A percentile compares a stretch with the other conserved stretches of the same genome.
These are phyloP conservation scores for Vidua macroura DNA, from an alignment of 2,113 vertebrate species.

Conservation along the genomic window DNA sequence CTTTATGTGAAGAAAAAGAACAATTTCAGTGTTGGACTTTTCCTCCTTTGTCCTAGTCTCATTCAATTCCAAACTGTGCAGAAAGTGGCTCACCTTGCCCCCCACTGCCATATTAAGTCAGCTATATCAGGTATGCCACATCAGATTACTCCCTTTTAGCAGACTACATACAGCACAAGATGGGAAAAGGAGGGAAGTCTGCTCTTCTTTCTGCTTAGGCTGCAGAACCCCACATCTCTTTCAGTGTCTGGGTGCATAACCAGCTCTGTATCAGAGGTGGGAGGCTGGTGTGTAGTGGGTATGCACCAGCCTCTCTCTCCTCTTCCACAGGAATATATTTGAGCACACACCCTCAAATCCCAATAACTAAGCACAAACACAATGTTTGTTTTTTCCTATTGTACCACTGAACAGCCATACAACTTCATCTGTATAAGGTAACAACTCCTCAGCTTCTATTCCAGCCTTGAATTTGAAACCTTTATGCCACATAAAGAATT, in stretches of 20 bases:
- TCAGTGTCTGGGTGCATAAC: not conserved
- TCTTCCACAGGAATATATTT: not conserved
- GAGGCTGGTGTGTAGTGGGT: not conserved
- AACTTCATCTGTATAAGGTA: not conserved
- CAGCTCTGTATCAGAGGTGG: not conserved
- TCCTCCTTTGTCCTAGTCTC: not conserved
- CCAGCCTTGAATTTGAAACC: not conserved
- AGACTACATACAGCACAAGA: not conserved
- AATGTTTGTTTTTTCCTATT: not conserved
- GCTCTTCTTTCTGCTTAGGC: not conserved
- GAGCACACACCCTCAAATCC: not conserved
- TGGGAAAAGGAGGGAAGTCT: not conserved
- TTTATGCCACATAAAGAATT: not conserved
- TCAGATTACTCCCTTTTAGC: not conserved
- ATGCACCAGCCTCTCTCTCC: not conserved
- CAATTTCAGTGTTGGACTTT: not conserved
- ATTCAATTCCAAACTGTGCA: not conserved
- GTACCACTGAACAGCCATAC: not conserved
- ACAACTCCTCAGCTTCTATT: not conserved
- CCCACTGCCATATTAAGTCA: not conserved
- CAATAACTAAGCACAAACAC: not conserved
- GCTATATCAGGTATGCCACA: not conserved
- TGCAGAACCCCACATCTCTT: not conserved
- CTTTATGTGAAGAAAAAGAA: not conserved
- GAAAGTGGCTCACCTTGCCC: not conserved